Conservation (phyloP, 2,888 invertebrate genomes). For the Cataglyphis cursor region DNA sequence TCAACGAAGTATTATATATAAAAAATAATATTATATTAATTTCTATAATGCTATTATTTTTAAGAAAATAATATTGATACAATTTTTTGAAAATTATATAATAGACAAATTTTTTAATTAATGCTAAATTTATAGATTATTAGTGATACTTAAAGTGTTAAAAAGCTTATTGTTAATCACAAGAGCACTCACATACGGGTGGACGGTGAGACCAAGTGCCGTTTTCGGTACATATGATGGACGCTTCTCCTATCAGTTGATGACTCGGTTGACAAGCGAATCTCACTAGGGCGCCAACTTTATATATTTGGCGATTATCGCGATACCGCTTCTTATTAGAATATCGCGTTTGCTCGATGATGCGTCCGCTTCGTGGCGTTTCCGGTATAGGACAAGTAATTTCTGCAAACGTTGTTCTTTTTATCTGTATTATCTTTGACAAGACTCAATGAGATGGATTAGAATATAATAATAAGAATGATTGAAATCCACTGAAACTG, state of each 20-base stretch:
- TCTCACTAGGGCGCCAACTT: conserved; percentile 93
- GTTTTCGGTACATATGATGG: conserved; percentile 95
- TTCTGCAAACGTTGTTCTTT: conserved; percentile 88
- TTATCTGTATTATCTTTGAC: neutral
- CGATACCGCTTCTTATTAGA: conserved; percentile 82
- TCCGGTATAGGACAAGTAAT: conserved; percentile 94
- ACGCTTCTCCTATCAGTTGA: conserved; percentile 92
- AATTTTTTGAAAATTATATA: neutral
- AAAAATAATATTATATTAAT: neutral
- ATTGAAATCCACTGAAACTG: neutral
- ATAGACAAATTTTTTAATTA: neutral
- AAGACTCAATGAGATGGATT: neutral
- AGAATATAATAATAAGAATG: neutral
- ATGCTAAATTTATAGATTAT: neutral
- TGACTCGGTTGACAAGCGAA: conserved; percentile 92
- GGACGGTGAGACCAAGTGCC: conserved; percentile 96
- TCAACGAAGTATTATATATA: neutral
- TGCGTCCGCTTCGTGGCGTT: conserved; percentile 91
- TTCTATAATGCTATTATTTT: neutral
- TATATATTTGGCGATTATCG: conserved; percentile 86
- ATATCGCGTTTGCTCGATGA: conserved; percentile 87
- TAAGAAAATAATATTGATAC: neutral
- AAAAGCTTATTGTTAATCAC: neutral
- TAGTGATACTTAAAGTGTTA: neutral
- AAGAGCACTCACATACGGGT: conserved; percentile 90